Conservation (phyloP, 2,888 invertebrate genomes). For the Dryadula phaetusa region DNA sequence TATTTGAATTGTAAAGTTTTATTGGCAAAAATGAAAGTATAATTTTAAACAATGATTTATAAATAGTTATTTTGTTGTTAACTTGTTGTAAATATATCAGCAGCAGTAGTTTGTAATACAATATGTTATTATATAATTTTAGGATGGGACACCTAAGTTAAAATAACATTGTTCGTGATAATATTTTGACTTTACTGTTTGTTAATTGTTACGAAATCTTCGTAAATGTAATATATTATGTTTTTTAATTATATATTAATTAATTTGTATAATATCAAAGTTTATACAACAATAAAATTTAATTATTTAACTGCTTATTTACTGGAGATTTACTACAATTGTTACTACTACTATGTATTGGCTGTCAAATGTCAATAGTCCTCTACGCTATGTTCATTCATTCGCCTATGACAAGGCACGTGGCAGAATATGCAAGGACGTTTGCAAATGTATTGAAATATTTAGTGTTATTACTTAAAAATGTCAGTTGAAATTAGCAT, state of each 20-base stretch:
- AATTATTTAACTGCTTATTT: background rate
- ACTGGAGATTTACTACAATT: slow-evolving; percentile 5
- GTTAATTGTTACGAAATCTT: background rate
- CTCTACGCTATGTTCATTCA: slow-evolving; percentile 6
- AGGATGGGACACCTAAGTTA: background rate
- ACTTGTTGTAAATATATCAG: background rate
- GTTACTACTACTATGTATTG: background rate
- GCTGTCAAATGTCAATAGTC: slow-evolving; percentile 12
- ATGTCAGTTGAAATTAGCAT: background rate
- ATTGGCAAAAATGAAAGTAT: slow-evolving; percentile 11
- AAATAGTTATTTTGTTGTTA: background rate
- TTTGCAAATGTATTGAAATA: background rate
- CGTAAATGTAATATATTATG: background rate
- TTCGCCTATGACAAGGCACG: slow-evolving; percentile 13
- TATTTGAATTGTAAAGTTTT: slow-evolving; percentile 2
- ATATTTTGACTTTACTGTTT: background rate
- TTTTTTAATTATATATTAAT: no score
- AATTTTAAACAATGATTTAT: background rate
- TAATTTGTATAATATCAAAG: no score
- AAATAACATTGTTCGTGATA: background rate
- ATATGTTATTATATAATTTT: background rate
- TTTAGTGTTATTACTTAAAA: slow-evolving; percentile 3
- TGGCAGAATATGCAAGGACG: slow-evolving; percentile 4
- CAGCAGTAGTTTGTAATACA: background rate
- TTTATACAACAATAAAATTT: background rate